Percentiles rank a stretch among this genome's conserved stretches.
These are phyloP conservation scores for Zele albiditarsus DNA, from an alignment of 2,888 invertebrate genomes.

Conservation along the genomic window DNA sequence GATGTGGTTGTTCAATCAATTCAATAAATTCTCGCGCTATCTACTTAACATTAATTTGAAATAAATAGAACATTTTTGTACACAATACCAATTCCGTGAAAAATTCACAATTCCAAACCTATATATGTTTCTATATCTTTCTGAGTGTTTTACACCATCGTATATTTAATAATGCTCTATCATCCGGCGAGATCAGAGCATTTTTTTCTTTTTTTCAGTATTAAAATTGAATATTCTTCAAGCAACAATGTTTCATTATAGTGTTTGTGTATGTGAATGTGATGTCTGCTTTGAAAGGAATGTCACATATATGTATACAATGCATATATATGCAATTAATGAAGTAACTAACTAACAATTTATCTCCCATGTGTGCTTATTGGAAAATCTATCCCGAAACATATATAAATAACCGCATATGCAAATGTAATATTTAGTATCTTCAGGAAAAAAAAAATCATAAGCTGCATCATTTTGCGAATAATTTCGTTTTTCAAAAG, in stretches of 20 bases:
- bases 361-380: conserved; percentile 10
- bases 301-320: background rate
- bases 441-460: background rate
- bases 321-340: conserved; percentile 13
- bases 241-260: conserved; percentile 1
- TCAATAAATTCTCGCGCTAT: conserved; percentile 18
- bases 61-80: conserved; percentile 47
- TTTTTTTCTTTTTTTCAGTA: background rate
- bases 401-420: background rate
- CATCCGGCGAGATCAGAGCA: conserved; percentile 30
- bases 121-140: conserved; percentile 7
- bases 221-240: conserved; percentile 19
- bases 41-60: conserved; percentile 48
- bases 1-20: background rate
- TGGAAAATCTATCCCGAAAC: conserved; percentile 27
- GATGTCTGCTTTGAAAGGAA: conserved; percentile 27
- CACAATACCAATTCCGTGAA: conserved; percentile 24
- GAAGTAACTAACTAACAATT: background rate
- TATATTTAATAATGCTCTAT: conserved; percentile 6
- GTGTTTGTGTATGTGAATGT: background rate
- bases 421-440: background rate
- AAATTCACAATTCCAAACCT: conserved; percentile 3
- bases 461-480: background rate
- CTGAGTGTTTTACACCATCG: background rate
- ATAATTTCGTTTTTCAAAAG: background rate